A percentile compares a stretch with the other conserved stretches of the same genome.
These are phyloP conservation scores for Polyergus mexicanus DNA, from an alignment of 1,140 invertebrate genomes.

Conservation along the genomic window DNA sequence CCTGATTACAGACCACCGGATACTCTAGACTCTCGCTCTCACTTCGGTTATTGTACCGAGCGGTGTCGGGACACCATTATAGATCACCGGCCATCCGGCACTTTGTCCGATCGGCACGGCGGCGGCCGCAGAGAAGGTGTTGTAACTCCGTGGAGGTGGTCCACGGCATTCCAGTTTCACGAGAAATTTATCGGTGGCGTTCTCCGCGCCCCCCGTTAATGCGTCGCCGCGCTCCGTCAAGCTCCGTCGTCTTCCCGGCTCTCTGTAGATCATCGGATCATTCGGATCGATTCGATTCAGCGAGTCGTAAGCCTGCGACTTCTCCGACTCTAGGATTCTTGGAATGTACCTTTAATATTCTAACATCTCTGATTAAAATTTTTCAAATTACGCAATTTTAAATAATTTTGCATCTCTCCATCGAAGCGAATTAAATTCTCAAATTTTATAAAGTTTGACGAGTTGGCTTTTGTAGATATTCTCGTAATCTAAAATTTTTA, in stretches of 20 bases:
- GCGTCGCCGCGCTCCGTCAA: not conserved
- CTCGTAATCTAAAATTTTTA: not conserved
- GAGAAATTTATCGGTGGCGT: constrained; percentile 84
- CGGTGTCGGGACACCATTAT: constrained; percentile 81
- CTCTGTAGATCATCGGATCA: constrained; percentile 26
- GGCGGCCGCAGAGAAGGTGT: constrained; percentile 81
- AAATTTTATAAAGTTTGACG: not conserved
- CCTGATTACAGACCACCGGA: constrained; percentile 86
- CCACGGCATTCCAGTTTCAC: constrained; percentile 82
- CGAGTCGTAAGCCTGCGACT: not conserved
- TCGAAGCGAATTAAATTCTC: not conserved
- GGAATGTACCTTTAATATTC: not conserved
- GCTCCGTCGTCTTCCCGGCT: not conserved
- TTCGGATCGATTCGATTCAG: constrained; percentile 9
- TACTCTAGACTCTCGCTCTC: constrained; percentile 85
- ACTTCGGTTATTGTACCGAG: constrained; percentile 81
- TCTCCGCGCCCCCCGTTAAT: constrained; percentile 66
- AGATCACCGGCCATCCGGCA: constrained; percentile 78
- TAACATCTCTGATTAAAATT: not conserved
- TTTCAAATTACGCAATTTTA: not conserved
- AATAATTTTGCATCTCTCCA: not conserved
- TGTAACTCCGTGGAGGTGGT: constrained; percentile 83
- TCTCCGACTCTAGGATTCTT: not conserved
- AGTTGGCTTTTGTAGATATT: not conserved
- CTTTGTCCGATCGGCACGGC: constrained; percentile 81